Conservation (phyloP, 2,888 invertebrate species). For the Noctua janthina region DNA sequence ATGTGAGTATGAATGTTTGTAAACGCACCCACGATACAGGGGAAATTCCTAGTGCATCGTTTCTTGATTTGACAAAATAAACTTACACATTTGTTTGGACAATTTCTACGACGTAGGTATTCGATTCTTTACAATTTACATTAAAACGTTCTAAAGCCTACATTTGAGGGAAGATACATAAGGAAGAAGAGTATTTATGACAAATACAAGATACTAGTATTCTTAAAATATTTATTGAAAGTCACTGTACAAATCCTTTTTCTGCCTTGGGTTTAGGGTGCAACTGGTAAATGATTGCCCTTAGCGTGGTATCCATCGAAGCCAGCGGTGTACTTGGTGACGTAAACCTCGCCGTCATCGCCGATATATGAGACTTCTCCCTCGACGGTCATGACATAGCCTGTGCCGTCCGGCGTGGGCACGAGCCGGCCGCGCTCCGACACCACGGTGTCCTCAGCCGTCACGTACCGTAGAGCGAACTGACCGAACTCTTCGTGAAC, state of each 20-base stretch:
- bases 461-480: conserved; percentile 77
- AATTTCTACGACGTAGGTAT: neutral
- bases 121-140: neutral
- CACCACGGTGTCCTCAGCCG: conserved; percentile 78
- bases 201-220: conserved; percentile 1
- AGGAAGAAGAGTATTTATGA: neutral
- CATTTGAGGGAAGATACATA: neutral
- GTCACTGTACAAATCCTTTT: conserved; percentile 1
- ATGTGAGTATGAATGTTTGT: too few species aligned
- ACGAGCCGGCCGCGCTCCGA: conserved; percentile 76
- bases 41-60: too few species aligned
- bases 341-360: conserved; percentile 78
- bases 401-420: conserved; percentile 70
- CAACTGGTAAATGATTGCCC: conserved; percentile 73
- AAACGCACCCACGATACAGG: too few species aligned
- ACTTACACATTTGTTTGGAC: neutral
- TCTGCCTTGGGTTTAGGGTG: neutral
- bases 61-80: too few species aligned
- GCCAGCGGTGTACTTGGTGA: conserved; percentile 79
- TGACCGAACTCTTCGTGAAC: conserved; percentile 77
- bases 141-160: neutral
- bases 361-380: conserved; percentile 78
- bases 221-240: conserved; percentile 2
- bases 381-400: conserved; percentile 75
- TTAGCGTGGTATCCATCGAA: conserved; percentile 75